Conservation (phyloP, 2,113 vertebrate species). For the Ancistrus triradiatus region DNA sequence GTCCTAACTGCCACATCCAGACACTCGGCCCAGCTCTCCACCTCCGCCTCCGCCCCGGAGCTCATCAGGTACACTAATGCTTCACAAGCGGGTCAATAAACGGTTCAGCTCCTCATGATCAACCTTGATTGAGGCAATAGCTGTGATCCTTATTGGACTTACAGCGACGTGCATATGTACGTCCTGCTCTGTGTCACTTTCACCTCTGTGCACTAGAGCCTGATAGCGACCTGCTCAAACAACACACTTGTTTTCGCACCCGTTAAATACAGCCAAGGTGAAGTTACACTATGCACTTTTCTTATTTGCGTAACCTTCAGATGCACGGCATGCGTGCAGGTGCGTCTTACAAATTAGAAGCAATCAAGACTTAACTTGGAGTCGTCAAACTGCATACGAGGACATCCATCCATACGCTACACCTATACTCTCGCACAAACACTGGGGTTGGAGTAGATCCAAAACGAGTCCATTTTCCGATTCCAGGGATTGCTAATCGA, state of each 20-base stretch:
- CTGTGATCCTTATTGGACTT: background rate
- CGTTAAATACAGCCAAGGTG: background rate
- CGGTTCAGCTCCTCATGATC: background rate
- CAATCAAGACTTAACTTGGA: background rate
- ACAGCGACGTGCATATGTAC: background rate
- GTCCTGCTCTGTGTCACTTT: background rate
- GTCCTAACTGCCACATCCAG: slow-evolving; percentile 49
- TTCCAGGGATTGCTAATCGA: too few species aligned
- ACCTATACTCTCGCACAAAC: too few species aligned
- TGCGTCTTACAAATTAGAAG: background rate
- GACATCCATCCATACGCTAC: too few species aligned
- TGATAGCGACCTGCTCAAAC: background rate
- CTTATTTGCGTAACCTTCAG: background rate
- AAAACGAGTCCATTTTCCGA: too few species aligned
- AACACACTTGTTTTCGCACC: background rate
- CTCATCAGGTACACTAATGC: slow-evolving; percentile 13
- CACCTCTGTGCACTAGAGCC: background rate
- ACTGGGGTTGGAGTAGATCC: too few species aligned
- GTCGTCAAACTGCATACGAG: background rate
- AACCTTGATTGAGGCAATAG: background rate
- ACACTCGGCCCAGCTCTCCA: slow-evolving; percentile 46
- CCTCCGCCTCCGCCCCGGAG: slow-evolving; percentile 22
- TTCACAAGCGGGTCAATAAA: background rate
- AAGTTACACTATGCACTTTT: background rate
- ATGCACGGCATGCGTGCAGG: background rate